Base-by-base conservation (phyloP, 2,888 invertebrate genomes). In the Rhimphoctona megacephalus region DNA sequence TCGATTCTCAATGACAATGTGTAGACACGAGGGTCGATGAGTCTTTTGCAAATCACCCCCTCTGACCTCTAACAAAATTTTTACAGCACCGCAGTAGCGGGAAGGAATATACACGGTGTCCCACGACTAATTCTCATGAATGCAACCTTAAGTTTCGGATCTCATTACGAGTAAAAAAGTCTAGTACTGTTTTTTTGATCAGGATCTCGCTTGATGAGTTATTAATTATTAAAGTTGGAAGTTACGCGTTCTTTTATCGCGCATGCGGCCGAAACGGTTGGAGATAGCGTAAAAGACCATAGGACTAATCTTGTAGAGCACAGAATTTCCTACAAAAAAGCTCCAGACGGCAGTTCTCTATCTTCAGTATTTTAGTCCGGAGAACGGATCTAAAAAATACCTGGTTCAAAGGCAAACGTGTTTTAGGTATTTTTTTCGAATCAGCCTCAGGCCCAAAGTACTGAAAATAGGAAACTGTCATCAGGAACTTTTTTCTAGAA, bases 1-100 rank as follows among this genome's bases (percentile, higher is more conserved):
- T 87, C 77, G 85, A 87, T 85, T 85, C 85, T 85, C 83, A 74
- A 85, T 85, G 85, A 85, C 87, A 85, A 85, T 80, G 87, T 83
- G 82, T 82, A 74, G 77, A 80, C 73, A 54, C 72, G 43, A 83
- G 79, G 78, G 79, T 85, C 82, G 85, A 14, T 22, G 74, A 78
- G 69, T 74, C 78, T 83, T 49, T 30, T 69, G 81, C 84, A 81
- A 86, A 86, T 86, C 84, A 64, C 61, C 81, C 78, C 83, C 67
- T 46, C 84, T 74, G 81, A 83, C 83, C 83, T 76, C 86, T 73
- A 64, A 46, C 66, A 17, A 79, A 52, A 43, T 61, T 81, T 76
- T 74, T 33, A 43, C 72, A 54, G 36, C 52, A 14, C 22, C 25
- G 25, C 49, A 30, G 22, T n/a, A 70, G 7, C 25, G n/a, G 17